A percentile compares a stretch with the other conserved stretches of the same genome.
phyloP scores from a whole-genome alignment of 2,888 invertebrate species.

The Nowickia ferox region DNA sequence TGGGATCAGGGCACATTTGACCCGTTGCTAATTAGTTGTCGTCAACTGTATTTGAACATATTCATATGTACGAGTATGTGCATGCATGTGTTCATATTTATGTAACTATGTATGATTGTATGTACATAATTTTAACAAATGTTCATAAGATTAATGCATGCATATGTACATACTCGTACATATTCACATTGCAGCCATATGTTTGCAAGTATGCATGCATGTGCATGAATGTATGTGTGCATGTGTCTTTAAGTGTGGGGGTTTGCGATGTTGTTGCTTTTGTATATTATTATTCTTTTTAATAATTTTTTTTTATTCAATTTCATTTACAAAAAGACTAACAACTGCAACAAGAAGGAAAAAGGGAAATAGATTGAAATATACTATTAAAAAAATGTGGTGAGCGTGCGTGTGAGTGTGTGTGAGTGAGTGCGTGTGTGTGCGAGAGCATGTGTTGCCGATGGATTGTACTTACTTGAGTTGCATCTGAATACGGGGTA shows the following conservation, averaged over 20 bases:
- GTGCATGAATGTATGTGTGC: neutral
- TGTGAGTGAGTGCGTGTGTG: slow-evolving; percentile 40
- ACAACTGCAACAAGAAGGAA: neutral
- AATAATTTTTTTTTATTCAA: slow-evolving; percentile 7
- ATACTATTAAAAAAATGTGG: slow-evolving; percentile 1
- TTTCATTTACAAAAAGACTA: slow-evolving; percentile 20
- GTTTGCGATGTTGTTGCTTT: slow-evolving; percentile 43
- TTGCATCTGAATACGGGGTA: slow-evolving; percentile 99
- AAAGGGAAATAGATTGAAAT: slow-evolving; percentile 33
- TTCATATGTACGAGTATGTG: neutral
- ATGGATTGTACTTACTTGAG: slow-evolving; percentile 89
- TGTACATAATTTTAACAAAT: slow-evolving; percentile 40
- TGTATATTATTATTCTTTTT: slow-evolving; percentile 40
- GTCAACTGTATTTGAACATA: neutral
- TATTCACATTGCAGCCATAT: neutral
- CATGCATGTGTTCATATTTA: neutral
- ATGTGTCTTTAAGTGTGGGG: slow-evolving; percentile 40
- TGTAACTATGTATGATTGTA: neutral
- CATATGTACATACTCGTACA: neutral
- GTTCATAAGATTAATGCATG: slow-evolving; percentile 19
- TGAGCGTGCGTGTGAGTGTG: slow-evolving; percentile 5
- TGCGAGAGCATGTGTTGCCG: neutral
- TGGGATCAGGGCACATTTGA: slow-evolving; percentile 1
- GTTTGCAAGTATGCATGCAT: neutral
- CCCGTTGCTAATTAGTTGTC: slow-evolving; percentile 36